Base-by-base conservation (phyloP, 2,888 invertebrate genomes). In the Rhogogaster chlorosoma region DNA sequence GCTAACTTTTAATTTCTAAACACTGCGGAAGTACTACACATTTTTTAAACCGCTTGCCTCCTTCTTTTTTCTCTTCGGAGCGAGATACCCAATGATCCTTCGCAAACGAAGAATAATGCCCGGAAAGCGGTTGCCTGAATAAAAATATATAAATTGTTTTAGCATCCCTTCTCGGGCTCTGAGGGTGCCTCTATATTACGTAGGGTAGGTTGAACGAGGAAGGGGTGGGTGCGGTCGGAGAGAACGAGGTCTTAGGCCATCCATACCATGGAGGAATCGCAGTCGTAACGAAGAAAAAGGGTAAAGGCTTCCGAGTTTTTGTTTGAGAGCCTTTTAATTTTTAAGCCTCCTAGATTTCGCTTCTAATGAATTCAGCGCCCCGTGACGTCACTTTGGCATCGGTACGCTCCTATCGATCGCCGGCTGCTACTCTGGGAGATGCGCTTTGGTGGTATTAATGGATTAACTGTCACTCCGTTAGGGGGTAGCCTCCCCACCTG, bases 281-380 rank as follows among this genome's bases (percentile, higher is more conserved):
- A 83, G 87, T 87, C 87, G 87, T 88, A 88, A 89, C 86, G 89
- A 87, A 88, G 73, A 83, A 83, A 83, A 83, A 85, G 85, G 85
- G 85, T 85, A 89, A 88, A 86, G 87, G 84, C 86, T 83, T 64
- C 89, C 86, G 89, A 89, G 89, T 91, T 90, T 91, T 89, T 91
- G 90, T 90, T 90, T 90, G 91, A 92, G 91, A 92, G 90, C 91
- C 91, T 92, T 92, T 92, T 92, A 92, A 91, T 92, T 92, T 91
- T 91, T 92, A 92, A 91, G 92, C 92, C 90, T 88, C 87, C 86
- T 84, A 88, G 89, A 89, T 89, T 87, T 87, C 86, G 82, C 88
- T 87, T 87, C 89, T 92, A 92, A 92, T 92, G 92, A 92, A 92
- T 92, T 92, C 91, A 88, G 86, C 88, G 87, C 88, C 87, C 85